These are phyloP conservation scores for Sphenopsis melanotis DNA, from an alignment of 2,797 vertebrate genomes.

Conservation along the genomic window DNA sequence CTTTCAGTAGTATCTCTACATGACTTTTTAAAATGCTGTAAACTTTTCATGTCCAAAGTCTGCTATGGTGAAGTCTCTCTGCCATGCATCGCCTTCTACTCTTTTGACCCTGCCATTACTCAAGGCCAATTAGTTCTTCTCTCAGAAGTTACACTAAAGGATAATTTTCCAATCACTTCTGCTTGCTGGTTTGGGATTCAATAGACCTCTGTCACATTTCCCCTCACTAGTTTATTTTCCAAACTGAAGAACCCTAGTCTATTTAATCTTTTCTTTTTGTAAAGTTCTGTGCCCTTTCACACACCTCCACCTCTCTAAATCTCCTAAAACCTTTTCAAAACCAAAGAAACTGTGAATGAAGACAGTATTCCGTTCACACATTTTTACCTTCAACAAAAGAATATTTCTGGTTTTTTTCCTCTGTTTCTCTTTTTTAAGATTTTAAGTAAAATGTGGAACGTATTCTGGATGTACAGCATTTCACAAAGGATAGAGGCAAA, in stretches of 20 bases:
- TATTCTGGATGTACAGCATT: background rate
- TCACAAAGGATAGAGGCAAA: background rate
- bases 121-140: background rate
- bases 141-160: background rate
- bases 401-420: background rate
- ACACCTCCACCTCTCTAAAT: background rate
- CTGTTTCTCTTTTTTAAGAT: background rate
- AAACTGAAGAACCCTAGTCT: background rate
- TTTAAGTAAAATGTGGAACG: background rate
- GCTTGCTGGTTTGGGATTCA: background rate
- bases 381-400: background rate
- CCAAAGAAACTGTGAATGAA: background rate
- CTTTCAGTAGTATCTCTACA: background rate
- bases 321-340: background rate
- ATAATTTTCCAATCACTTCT: background rate
- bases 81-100: fast-evolving
- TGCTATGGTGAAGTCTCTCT: background rate
- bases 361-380: background rate
- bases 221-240: background rate
- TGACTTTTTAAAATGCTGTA: background rate
- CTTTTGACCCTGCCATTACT: background rate
- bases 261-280: background rate
- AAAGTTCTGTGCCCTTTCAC: background rate
- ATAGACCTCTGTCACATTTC: background rate
- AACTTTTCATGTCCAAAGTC: background rate